Base-by-base conservation (phyloP, 2,113 vertebrate species). In the Pollimyrus isidori region DNA sequence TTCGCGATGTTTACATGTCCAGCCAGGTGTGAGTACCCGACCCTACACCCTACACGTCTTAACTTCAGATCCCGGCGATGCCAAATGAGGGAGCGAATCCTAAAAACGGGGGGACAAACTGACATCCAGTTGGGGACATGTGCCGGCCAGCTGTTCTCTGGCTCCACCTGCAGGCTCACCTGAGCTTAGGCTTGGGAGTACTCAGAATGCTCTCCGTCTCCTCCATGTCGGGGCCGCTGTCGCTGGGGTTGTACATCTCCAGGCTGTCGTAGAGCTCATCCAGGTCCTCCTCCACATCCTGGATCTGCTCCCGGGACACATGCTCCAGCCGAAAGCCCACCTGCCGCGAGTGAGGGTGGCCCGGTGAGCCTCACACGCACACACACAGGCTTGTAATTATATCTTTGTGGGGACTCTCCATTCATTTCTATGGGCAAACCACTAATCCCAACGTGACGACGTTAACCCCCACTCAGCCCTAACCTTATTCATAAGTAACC, bases 201-300 rank as follows among this genome's bases (percentile, higher is more conserved):
- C 98, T 99, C 30, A 97, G 96, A 91, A 99, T 96, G 92, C 98
- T 99, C 94, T 98, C 97, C 0, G 96, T 98, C 92, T 99, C 97
- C 48, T 99, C 98, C 95, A 97, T 96, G 91, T 98, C 98, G 0
- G 97, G 97, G 0, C 98, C 98, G 0, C 97, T 98, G 95, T 99
- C 98, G 0, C 97, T 98, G 90, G 97, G 98, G 92, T 98, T 99
- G 94, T 98, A 98, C 96, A 99, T 97, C 93, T 98, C 97, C 92
- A 99, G 94, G 88, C 97, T 98, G 91, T 99, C 97, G 0, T 98
- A 99, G 0, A 99, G 96, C 89, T 97, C 97, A 3, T 99, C 97
- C 93, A 99, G 90, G 76, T 98, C 98, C 93, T 98, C 97, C 89
- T 98, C 97, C 76, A 98, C 97, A 89, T 97, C 97, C 90, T 98